Evolutionary conservation across 2,113 vertebrate genomes (phyloP).

Genomic region (Rattus norvegicus): GRCr8 NC_086031.1:101537001-101537500

Average conservation of each 20-base stretch:
- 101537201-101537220: not conserved
- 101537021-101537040: not conserved
- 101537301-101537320: too few species aligned
- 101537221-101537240: not conserved
- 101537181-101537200: not conserved
- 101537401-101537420: not conserved
- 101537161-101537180: not conserved
- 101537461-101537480: too few species aligned
- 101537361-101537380: not conserved
- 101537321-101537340: not conserved
- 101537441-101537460: not conserved
- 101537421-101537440: not conserved
- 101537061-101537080: not conserved
- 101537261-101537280: not conserved
- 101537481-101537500: too few species aligned
- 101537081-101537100: conserved; percentile 57
- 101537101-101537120: conserved; percentile 24
- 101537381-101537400: not conserved
- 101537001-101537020: not conserved
- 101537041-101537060: conserved; percentile 48
- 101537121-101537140: conserved; percentile 32
- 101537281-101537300: not conserved
- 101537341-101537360: too few species aligned
- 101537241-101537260: not conserved
- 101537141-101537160: not conserved